Evolutionary conservation across 1,140 invertebrate species (phyloP).

Genomic region (Drosophila willistoni): DNA sequence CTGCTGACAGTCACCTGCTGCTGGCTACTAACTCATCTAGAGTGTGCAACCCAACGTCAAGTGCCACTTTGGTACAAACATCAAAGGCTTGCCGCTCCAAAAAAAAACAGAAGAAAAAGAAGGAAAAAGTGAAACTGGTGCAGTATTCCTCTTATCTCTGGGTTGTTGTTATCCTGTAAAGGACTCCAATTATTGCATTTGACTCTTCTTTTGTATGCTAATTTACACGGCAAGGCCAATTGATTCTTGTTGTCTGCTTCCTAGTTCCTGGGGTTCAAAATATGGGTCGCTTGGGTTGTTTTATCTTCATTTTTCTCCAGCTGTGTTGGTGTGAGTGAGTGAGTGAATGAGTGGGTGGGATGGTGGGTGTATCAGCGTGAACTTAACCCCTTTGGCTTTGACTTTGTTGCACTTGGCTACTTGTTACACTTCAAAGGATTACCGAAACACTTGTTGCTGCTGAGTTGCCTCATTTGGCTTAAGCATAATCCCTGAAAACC

Average conservation of each 20-base stretch:
- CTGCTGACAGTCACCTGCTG: slow-evolving; percentile 16
- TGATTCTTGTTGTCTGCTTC: slow-evolving; percentile 68
- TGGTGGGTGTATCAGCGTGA: slow-evolving; percentile 38
- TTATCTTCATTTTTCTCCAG: slow-evolving; percentile 39
- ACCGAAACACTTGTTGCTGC: slow-evolving; percentile 68
- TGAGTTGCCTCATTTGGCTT: slow-evolving; percentile 20
- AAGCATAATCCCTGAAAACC: too few species aligned
- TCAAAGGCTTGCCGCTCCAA: slow-evolving; percentile 67
- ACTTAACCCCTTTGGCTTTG: slow-evolving; percentile 70
- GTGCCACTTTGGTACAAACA: slow-evolving; percentile 72
- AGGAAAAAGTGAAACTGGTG: slow-evolving; percentile 66
- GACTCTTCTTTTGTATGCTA: slow-evolving; percentile 71
- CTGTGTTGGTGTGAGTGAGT: slow-evolving; percentile 18
- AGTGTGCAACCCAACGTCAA: slow-evolving; percentile 46
- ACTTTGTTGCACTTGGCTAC: slow-evolving; percentile 59
- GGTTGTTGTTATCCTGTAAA: slow-evolving; percentile 58
- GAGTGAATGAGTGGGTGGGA: slow-evolving; percentile 11
- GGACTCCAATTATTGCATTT: slow-evolving; percentile 80
- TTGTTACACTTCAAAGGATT: slow-evolving; percentile 74
- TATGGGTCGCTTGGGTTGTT: slow-evolving; percentile 66
- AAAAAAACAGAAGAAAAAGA: slow-evolving; percentile 42
- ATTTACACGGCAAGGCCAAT: slow-evolving; percentile 67
- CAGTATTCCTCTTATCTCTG: slow-evolving; percentile 34
- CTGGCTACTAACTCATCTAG: slow-evolving; percentile 53
- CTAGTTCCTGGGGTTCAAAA: slow-evolving; percentile 53